Evolutionary conservation across 2,888 invertebrate genomes (phyloP).

Genomic region (Pollenia griseotomentosa): DNA sequence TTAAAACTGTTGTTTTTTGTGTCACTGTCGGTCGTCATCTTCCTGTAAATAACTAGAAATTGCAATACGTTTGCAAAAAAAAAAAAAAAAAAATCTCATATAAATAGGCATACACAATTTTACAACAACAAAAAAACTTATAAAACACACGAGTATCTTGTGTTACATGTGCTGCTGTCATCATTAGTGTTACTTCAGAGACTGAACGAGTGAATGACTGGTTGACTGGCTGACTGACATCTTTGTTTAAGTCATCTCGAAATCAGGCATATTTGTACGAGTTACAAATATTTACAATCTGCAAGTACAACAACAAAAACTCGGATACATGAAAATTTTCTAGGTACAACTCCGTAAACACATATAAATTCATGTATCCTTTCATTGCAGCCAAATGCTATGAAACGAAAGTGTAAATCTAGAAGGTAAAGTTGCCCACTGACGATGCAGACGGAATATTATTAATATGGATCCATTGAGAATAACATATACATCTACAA

Average conservation of each 20-base stretch:
- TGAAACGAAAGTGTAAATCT: not conserved
- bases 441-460: constrained; percentile 29
- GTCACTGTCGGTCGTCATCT: not conserved
- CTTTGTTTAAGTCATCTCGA: constrained; percentile 45
- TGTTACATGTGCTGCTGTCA: constrained; percentile 65
- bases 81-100: not conserved
- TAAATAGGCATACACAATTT: not conserved
- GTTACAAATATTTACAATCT: constrained; percentile 13
- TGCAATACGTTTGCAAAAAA: not conserved
- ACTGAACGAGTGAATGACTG: constrained; percentile 26
- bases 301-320: not conserved
- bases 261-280: constrained; percentile 22
- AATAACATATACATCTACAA: constrained; percentile 32
- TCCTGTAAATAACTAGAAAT: constrained; percentile 23
- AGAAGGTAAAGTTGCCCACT: not conserved
- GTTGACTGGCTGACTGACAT: constrained; percentile 34
- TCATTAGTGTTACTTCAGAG: constrained; percentile 56
- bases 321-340: not conserved
- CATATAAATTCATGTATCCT: not conserved
- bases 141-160: constrained; percentile 46
- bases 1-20: not conserved
- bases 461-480: constrained; percentile 37
- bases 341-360: not conserved
- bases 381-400: not conserved
- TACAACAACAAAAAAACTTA: constrained; percentile 8